A percentile compares a stretch with the other conserved stretches of the same genome.
phyloP scores from a whole-genome alignment of 37 sponge, comb jelly and placozoan genomes.

The Spongilla lacustris region DNA sequence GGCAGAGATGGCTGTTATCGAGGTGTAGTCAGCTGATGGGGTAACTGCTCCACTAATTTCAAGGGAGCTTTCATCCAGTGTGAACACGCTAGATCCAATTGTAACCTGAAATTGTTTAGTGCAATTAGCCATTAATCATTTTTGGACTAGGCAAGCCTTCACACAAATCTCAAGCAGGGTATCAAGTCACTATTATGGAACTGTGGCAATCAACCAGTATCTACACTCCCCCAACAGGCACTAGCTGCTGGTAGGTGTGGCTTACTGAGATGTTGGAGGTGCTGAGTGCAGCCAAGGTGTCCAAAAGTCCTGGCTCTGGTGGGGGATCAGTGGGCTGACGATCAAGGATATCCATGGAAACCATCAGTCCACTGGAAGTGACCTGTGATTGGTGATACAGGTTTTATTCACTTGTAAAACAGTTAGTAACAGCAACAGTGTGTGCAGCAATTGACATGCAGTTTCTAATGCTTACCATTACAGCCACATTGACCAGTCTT shows the following conservation, averaged over 20 bases:
- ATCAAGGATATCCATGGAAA: constrained; percentile 46
- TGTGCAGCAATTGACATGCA: background rate
- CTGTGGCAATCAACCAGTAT: no score
- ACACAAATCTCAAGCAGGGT: no score
- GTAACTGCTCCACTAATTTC: background rate
- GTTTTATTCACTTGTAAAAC: no score
- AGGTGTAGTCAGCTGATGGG: background rate
- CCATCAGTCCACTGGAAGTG: background rate
- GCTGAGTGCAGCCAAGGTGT: background rate
- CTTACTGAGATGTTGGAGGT: background rate
- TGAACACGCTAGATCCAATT: background rate
- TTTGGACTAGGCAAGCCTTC: background rate
- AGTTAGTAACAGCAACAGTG: no score
- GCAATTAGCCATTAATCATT: background rate
- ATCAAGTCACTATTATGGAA: no score
- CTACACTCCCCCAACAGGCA: background rate
- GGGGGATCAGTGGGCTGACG: constrained; percentile 65
- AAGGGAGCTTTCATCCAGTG: background rate
- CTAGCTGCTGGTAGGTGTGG: background rate
- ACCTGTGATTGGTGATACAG: no score
- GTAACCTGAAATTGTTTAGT: background rate
- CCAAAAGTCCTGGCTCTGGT: background rate
- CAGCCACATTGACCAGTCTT: constrained; percentile 33
- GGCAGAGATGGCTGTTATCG: background rate
- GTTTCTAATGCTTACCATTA: background rate